These are phyloP conservation scores for Silurus asotus DNA, from an alignment of 2,113 vertebrate genomes.

Conservation along the genomic window DNA sequence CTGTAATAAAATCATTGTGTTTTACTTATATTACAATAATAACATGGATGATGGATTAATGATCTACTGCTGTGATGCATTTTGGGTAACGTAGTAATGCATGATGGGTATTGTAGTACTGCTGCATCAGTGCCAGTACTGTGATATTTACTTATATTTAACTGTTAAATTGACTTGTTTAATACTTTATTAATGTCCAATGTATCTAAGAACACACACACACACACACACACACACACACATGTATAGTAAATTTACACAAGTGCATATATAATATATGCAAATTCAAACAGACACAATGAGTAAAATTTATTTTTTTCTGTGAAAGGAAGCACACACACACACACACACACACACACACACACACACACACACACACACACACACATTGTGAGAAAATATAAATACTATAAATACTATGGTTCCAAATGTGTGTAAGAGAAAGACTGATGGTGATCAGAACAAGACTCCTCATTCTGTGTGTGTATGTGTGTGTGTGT, in stretches of 20 bases:
- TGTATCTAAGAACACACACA: neutral
- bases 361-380: conserved; percentile 3
- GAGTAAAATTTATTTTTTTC: neutral
- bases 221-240: neutral
- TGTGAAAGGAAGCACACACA: conserved; percentile 10
- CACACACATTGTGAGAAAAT: neutral
- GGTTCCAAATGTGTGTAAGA: neutral
- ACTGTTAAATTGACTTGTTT: neutral
- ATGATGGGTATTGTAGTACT: neutral
- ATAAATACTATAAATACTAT: neutral
- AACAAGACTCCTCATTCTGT: neutral
- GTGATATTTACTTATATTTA: neutral
- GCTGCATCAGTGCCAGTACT: neutral
- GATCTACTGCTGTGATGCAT: neutral
- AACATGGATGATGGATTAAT: too few relatives aligned
- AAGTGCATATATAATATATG: neutral
- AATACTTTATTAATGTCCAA: neutral
- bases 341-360: neutral
- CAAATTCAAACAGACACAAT: neutral
- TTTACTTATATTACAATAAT: too few relatives aligned
- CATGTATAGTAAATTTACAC: too few relatives aligned
- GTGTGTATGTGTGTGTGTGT: conserved; percentile 23
- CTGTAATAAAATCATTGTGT: too few relatives aligned
- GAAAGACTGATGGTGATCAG: neutral
- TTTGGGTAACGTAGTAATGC: neutral